Evolutionary conservation across 2,113 vertebrate species (phyloP).

Genomic region (Dunckerocampus dactyliophorus): DNA sequence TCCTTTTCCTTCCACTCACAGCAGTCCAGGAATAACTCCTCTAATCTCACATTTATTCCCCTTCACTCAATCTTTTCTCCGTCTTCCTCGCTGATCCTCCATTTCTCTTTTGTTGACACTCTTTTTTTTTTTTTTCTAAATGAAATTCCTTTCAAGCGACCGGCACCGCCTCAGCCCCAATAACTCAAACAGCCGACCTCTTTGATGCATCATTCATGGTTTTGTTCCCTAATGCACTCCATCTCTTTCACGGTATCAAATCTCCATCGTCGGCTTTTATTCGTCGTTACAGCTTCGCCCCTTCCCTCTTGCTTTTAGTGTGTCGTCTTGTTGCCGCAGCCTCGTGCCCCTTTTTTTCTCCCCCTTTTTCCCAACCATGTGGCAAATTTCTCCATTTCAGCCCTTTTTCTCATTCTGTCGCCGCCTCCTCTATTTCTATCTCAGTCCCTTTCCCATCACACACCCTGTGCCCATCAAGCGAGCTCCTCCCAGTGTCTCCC

Average conservation of each 20-base stretch:
- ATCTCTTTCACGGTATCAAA: constrained; percentile 60
- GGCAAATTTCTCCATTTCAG: constrained; percentile 43
- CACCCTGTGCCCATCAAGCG: neutral
- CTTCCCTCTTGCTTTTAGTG: constrained; percentile 10
- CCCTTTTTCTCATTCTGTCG: constrained; percentile 29
- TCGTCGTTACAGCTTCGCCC: constrained; percentile 31
- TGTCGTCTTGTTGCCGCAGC: constrained; percentile 40
- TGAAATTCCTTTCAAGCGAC: constrained; percentile 43
- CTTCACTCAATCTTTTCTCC: constrained; percentile 23
- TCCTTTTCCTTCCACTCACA: constrained; percentile 4
- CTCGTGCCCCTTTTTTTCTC: constrained; percentile 33
- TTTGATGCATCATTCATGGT: constrained; percentile 68
- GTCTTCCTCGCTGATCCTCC: constrained; percentile 24
- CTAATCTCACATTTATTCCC: constrained; percentile 26
- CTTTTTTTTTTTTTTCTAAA: constrained; percentile 22
- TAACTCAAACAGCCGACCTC: constrained; percentile 45
- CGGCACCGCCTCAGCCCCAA: constrained; percentile 19
- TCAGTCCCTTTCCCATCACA: constrained; percentile 38
- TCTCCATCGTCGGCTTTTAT: constrained; percentile 65
- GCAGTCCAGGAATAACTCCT: constrained; percentile 36
- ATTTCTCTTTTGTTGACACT: constrained; percentile 36
- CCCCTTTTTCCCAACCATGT: constrained; percentile 42
- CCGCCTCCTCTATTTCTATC: constrained; percentile 11
- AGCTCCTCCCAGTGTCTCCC: constrained; percentile 7
- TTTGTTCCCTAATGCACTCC: constrained; percentile 67